phyloP scores from a whole-genome alignment of 2,888 invertebrate species.

The Synanthedon formicaeformis region DNA sequence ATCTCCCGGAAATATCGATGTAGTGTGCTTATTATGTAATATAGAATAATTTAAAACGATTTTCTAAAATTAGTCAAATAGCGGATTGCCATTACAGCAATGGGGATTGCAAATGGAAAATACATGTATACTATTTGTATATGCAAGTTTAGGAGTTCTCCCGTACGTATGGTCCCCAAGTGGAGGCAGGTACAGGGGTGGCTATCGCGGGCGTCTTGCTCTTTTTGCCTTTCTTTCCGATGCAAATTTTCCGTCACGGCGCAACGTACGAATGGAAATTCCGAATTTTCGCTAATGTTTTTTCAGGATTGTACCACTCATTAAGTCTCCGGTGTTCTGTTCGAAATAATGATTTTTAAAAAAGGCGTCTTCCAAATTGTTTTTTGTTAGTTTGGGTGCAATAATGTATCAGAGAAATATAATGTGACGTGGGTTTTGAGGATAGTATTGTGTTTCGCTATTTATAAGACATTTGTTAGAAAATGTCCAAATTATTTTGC shows the following conservation, averaged over 20 bases:
- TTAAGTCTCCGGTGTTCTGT: slow-evolving; percentile 5
- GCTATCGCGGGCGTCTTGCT: slow-evolving; percentile 19
- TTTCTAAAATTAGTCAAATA: no score
- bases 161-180: neutral
- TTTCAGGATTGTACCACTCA: slow-evolving; percentile 11
- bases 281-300: slow-evolving; percentile 46
- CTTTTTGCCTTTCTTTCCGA: slow-evolving; percentile 57
- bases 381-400: neutral
- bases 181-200: neutral
- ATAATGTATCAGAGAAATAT: no score
- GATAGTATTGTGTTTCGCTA: no score
- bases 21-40: no score
- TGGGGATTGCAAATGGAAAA: neutral
- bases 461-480: no score
- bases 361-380: neutral
- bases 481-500: no score
- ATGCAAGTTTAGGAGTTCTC: neutral
- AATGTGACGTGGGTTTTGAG: no score
- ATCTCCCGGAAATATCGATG: no score
- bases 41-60: no score
- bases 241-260: slow-evolving; percentile 47
- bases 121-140: neutral
- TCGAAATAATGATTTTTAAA: neutral
- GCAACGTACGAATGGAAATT: slow-evolving; percentile 38
- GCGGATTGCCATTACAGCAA: no score